These are phyloP conservation scores for Gisinianus flammeolus DNA, from an alignment of 2,888 invertebrate species.

Conservation along the genomic window DNA sequence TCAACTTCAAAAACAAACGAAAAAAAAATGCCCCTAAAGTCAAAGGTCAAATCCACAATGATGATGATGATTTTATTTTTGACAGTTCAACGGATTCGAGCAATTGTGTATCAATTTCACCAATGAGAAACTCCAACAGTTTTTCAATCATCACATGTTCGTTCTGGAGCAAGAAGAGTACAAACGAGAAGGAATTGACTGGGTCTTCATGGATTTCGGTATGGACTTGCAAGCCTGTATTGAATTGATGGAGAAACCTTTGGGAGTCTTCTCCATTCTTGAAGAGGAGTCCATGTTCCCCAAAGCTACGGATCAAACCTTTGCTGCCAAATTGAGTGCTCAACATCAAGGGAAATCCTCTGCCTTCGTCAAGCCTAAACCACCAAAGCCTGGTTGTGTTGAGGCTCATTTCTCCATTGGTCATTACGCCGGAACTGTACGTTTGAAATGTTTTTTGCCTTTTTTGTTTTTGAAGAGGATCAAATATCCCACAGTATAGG, in stretches of 20 bases:
- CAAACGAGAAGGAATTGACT: slow-evolving; percentile 18
- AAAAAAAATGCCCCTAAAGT: background rate
- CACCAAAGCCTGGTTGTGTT: slow-evolving; percentile 95
- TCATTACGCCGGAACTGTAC: slow-evolving; percentile 98
- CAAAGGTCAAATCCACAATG: no score
- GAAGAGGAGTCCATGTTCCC: slow-evolving; percentile 99
- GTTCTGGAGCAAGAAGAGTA: slow-evolving; percentile 1
- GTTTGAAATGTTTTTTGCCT: background rate
- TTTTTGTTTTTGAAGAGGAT: no score
- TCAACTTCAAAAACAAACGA: background rate
- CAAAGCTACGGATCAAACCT: slow-evolving; percentile 98
- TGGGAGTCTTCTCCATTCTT: slow-evolving; percentile 99
- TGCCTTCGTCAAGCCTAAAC: slow-evolving; percentile 95
- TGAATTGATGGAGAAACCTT: slow-evolving; percentile 93
- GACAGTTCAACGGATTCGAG: slow-evolving; percentile 96
- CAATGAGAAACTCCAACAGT: slow-evolving; percentile 97
- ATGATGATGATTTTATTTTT: no score
- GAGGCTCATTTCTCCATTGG: slow-evolving; percentile 98
- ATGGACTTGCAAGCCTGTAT: slow-evolving; percentile 91
- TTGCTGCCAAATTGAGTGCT: slow-evolving; percentile 97
- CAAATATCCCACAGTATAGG: no score
- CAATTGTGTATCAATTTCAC: slow-evolving; percentile 99
- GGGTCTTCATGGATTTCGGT: slow-evolving; percentile 61
- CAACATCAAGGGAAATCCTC: slow-evolving; percentile 99
- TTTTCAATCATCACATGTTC: slow-evolving; percentile 86